Percentiles rank a stretch among this genome's conserved stretches.
Evolutionary conservation across 2,888 invertebrate genomes (phyloP).

Genomic region (Brenthis hecate): DNA sequence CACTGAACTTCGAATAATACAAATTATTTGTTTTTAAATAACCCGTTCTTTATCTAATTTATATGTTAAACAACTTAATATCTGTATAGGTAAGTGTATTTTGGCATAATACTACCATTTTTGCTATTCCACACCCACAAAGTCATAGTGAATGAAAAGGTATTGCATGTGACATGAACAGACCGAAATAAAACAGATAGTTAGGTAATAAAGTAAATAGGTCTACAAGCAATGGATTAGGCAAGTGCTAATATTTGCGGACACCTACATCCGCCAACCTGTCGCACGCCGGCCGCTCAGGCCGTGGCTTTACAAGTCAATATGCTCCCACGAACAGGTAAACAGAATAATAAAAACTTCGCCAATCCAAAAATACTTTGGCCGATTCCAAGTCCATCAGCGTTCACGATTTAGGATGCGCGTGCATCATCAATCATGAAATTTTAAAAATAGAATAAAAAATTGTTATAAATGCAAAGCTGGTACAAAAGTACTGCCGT

Average conservation of each 20-base stretch:
- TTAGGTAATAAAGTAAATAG: constrained; percentile 66
- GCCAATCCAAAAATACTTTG: constrained; percentile 9
- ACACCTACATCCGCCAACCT: constrained; percentile 77
- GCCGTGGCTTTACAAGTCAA: constrained; percentile 56
- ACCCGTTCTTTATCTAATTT: background rate
- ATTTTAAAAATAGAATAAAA: constrained; percentile 7
- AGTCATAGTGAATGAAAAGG: background rate
- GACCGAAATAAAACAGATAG: constrained; percentile 30
- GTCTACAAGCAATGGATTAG: constrained; percentile 62
- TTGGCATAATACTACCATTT: background rate
- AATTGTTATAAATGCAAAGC: background rate
- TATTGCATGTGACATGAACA: constrained; percentile 16
- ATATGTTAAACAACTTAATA: background rate
- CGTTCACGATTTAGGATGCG: constrained; percentile 10
- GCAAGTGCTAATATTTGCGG: constrained; percentile 77
- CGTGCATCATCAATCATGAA: constrained; percentile 5
- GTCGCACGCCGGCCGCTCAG: constrained; percentile 55
- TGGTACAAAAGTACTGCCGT: too few species aligned
- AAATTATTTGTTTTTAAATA: constrained; percentile 44
- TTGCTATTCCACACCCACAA: background rate
- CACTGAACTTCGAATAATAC: constrained; percentile 53
- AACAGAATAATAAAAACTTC: constrained; percentile 31
- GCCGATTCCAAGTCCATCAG: constrained; percentile 9
- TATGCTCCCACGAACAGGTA: constrained; percentile 61
- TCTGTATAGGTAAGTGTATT: background rate